A percentile compares a stretch with the other conserved stretches of the same genome.
Evolutionary conservation across 2,113 vertebrate genomes (phyloP).

Genomic region (Lycocorax pyrrhopterus): DNA sequence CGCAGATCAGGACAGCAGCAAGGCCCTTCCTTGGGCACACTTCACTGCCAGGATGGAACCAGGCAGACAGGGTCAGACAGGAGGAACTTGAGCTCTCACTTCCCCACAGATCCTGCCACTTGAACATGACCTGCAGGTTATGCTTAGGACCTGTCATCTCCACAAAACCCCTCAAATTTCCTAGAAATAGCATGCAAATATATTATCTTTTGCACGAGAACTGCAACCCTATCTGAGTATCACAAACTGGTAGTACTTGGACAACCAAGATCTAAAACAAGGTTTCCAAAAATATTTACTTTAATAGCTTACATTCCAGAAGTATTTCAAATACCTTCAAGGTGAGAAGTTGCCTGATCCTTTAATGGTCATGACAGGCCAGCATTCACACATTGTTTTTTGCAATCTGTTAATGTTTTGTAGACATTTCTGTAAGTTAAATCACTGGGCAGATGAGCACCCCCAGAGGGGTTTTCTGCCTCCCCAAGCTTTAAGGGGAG

Average conservation of each 20-base stretch:
- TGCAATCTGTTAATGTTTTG: background rate
- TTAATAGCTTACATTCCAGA: background rate
- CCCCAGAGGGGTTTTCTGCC: background rate
- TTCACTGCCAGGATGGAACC: background rate
- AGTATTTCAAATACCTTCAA: background rate
- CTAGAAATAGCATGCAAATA: background rate
- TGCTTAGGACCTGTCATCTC: background rate
- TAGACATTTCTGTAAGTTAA: background rate
- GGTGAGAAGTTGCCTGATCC: background rate
- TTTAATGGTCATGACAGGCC: background rate
- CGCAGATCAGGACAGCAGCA: background rate
- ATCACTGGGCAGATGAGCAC: background rate
- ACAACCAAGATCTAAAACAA: background rate
- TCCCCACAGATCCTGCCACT: background rate
- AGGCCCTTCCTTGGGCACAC: background rate
- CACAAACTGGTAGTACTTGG: background rate
- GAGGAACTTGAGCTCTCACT: rapidly evolving
- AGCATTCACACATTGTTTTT: background rate
- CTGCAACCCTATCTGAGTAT: background rate
- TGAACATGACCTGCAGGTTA: background rate
- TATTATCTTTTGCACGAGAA: background rate
- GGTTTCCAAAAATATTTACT: background rate
- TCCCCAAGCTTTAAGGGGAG: background rate
- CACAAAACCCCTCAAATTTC: background rate
- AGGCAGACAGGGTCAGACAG: background rate